Evolutionary conservation across 2,113 vertebrate genomes (phyloP), one percentile per base, ranked within the genome.

Genomic region (Agelaius tricolor): DNA sequence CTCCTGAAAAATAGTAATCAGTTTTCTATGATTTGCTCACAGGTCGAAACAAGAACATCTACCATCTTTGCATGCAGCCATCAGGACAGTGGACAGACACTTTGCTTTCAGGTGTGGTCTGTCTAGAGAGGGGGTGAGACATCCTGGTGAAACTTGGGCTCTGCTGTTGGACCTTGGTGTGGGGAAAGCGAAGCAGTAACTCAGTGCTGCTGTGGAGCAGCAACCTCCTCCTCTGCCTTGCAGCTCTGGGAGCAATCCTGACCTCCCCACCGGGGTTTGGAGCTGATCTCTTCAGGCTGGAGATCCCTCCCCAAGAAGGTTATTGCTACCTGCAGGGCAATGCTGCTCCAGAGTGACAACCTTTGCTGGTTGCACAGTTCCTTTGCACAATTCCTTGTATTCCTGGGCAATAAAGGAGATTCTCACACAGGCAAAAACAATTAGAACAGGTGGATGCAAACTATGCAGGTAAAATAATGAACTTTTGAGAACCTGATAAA

Each of bases 101-200:
- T 24, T 52, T 37, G 51, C 43, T 35, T 6, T 31, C 31, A 31
- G 37, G n/a, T 11, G 30, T n/a, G 47, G 18, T 59, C 26, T 39
- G 27, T 33, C 30, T 41, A 3, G 61, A 43, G 54, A 3, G 1
- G 23, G 17, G 37, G 12, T 69, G n/a, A 73, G 44, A 57, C 57
- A 47, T 12, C 28, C 27, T 49, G 46, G n/a, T 58, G 41, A 41
- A 72, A 62, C 33, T 10, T 1, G 1, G 59, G n/a, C 37, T 87
- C 0, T 37, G 26, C 41, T 49, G 23, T 41, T 41, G 47, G 0
- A 58, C 15, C 30, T 61, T 1, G 2, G 37, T 9, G 4, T 11
- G 15, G 15, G 22, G 19, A 24, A 65, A 43, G 18, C 1, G 4
- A n/a, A 61, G 72, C 20, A 52, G 46, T 30, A 79, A 46, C 46